Base-by-base conservation (phyloP, 2,113 vertebrate species). In the Tursiops truncatus region DNA sequence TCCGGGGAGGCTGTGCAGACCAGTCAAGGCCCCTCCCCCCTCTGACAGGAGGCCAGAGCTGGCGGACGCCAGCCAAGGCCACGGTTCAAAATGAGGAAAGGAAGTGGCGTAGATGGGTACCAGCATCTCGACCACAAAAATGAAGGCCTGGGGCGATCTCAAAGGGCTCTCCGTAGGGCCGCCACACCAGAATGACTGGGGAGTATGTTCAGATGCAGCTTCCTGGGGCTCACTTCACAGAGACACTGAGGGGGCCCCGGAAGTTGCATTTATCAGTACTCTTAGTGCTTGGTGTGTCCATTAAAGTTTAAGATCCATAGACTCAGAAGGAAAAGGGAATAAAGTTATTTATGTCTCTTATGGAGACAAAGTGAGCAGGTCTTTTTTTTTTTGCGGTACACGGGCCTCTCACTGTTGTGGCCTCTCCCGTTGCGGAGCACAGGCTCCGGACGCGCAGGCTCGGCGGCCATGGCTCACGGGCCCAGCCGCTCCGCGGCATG, bases 71-170 rank as follows among this genome's bases (percentile, higher is more conserved):
- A 15, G 36, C 47, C 28, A 3, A 21, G 58, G 28, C 47, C 47
- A 56, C 5, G 9, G 28, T 5, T 58, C 11, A 0, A 1, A n/a
- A 6, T 17, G 53, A 83, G 15, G 53, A 41, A 82, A 76, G 91
- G 47, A n/a, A 38, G 28, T 18, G 58, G 53, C 14, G 0, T 1
- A n/a, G 70, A 4, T 3, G 1, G 63, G 17, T 14, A 28, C 31
- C 58, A 28, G 68, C 17, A 21, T 68, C 80, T 60, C 60, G n/a
- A 41, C 76, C 44, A 3, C 31, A 31, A 8, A 84, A 14, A 50
- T 2, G 28, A 36, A 87, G 50, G 56, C 47, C 47, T 17, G 3
- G 50, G 60, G 23, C 28, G 3, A 23, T 6, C 18, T 26, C 88
- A 31, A 31, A 73, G 17, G 1, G 4, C 11, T 44, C 47, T 17